A percentile compares a stretch with the other conserved stretches of the same genome.
Conservation (phyloP, 2,113 vertebrate genomes). For the Callipepla californica region DNA sequence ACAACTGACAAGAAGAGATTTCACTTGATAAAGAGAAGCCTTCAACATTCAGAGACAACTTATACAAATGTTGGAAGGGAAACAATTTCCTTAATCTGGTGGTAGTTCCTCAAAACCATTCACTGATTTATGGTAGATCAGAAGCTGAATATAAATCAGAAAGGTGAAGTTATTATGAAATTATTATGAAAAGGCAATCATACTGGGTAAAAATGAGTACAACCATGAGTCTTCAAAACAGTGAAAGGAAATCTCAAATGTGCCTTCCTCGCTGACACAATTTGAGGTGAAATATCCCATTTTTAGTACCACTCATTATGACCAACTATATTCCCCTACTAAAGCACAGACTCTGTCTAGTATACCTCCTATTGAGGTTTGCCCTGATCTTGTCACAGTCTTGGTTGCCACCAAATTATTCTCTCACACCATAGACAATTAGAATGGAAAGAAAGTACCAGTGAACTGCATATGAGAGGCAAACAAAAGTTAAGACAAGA, state of each 20-base stretch:
- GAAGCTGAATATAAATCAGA: background rate
- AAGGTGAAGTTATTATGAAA: background rate
- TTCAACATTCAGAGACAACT: background rate
- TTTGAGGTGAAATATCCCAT: background rate
- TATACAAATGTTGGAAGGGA: background rate
- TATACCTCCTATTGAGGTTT: background rate
- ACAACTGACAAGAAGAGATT: background rate
- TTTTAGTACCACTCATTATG: background rate
- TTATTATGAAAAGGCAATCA: background rate
- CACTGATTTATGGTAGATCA: background rate
- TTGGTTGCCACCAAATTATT: background rate
- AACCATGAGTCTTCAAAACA: background rate
- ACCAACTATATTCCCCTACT: background rate
- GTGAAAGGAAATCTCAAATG: background rate
- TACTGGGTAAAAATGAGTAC: background rate
- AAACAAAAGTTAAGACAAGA: background rate
- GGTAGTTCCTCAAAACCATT: background rate
- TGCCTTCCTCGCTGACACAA: background rate
- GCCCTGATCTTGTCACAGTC: background rate
- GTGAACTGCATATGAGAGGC: rapidly evolving
- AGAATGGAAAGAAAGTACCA: background rate
- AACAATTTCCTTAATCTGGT: background rate
- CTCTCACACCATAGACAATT: background rate
- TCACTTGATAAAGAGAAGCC: background rate
- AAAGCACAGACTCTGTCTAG: background rate